Evolutionary conservation across 2,113 vertebrate genomes (phyloP).

Genomic region (Helogale parvula): DNA sequence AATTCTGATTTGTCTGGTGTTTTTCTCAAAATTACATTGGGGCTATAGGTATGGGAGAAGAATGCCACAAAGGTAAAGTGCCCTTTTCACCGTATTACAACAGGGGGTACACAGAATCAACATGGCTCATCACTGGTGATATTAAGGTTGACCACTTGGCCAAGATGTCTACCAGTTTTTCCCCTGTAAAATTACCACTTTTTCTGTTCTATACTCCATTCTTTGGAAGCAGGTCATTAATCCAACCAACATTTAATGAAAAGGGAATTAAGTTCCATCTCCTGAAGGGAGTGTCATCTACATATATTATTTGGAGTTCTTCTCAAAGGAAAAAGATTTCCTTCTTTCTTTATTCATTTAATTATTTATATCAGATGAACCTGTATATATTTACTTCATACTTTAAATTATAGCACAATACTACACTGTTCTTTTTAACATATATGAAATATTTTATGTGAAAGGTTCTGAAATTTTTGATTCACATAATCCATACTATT

Average conservation of each 20-base stretch:
- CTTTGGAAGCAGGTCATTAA: background rate
- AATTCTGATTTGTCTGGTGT: too few species aligned
- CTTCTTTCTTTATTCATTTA: background rate
- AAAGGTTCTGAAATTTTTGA: background rate
- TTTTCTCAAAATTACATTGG: too few species aligned
- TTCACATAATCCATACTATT: background rate
- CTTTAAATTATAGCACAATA: background rate
- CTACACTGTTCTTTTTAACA: background rate
- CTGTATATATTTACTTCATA: background rate
- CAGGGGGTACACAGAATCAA: background rate
- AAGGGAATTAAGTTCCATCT: background rate
- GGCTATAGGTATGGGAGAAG: too few species aligned
- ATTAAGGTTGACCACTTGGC: background rate
- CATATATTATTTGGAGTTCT: background rate
- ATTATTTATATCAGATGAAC: background rate
- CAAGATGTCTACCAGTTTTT: background rate
- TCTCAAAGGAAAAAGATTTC: background rate
- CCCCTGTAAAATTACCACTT: background rate
- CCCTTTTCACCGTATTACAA: too few species aligned
- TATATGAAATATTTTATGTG: background rate
- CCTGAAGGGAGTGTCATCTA: background rate
- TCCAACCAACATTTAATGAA: background rate
- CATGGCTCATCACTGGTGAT: background rate
- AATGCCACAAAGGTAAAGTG: too few species aligned
- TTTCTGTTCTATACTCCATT: background rate